Percentiles rank a stretch among this genome's conserved stretches.
These are phyloP conservation scores for Mythimna pallens DNA, from an alignment of 2,888 invertebrate species.

Conservation along the genomic window DNA sequence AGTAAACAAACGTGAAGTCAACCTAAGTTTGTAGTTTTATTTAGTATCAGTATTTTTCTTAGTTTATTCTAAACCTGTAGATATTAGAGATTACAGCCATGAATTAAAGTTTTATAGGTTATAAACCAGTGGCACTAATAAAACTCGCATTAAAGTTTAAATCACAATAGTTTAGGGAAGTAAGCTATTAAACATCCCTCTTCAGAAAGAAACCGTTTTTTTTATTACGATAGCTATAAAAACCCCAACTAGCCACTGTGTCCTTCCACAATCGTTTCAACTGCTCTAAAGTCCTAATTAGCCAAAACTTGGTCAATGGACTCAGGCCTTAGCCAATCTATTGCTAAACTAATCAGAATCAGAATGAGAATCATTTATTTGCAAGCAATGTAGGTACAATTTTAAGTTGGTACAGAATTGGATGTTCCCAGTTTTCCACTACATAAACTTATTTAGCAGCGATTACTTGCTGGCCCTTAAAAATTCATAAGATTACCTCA, in stretches of 20 bases:
- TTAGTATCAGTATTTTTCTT: neutral
- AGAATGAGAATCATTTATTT: no score
- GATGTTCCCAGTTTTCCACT: no score
- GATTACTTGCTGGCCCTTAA: no score
- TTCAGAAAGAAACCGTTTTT: neutral
- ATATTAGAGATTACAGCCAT: neutral
- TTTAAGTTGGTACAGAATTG: no score
- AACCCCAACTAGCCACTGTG: neutral
- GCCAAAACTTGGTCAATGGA: neutral
- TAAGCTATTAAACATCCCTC: neutral
- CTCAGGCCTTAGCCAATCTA: neutral
- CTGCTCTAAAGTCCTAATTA: neutral
- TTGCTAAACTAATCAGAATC: neutral
- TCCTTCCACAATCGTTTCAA: neutral
- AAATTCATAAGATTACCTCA: neutral
- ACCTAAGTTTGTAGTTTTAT: no score
- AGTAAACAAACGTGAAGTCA: constrained; percentile 24
- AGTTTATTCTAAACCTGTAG: neutral
- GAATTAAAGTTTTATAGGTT: neutral
- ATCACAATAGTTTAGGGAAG: neutral
- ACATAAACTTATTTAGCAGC: no score
- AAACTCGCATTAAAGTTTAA: neutral
- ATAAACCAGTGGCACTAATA: neutral
- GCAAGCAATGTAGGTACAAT: no score
- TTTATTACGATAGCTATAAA: neutral